These are phyloP conservation scores for Agapostemon virescens DNA, from an alignment of 2,888 invertebrate species.

Conservation along the genomic window DNA sequence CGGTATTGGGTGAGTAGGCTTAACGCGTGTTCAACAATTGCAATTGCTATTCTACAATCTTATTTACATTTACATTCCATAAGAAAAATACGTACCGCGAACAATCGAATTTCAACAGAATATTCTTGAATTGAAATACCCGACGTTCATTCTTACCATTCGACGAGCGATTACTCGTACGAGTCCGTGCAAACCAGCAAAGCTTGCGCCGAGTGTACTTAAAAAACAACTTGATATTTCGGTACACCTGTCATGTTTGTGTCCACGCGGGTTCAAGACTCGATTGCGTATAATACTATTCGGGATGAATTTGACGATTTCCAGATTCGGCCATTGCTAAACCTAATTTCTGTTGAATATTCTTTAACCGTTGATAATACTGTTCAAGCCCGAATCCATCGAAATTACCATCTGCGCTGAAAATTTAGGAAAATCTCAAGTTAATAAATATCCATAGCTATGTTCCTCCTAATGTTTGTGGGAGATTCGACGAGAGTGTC, in stretches of 20 bases:
- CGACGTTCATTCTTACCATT: slow-evolving; percentile 44
- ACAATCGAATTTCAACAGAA: slow-evolving; percentile 11
- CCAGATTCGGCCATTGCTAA: slow-evolving; percentile 66
- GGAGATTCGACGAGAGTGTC: no score
- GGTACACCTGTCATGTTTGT: slow-evolving; percentile 7
- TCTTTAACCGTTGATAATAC: slow-evolving; percentile 68
- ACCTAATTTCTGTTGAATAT: slow-evolving; percentile 70
- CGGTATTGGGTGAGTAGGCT: slow-evolving; percentile 27
- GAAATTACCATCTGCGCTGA: slow-evolving; percentile 53
- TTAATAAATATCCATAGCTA: neutral
- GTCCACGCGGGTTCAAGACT: slow-evolving; percentile 9
- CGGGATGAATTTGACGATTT: slow-evolving; percentile 53
- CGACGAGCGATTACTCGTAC: slow-evolving; percentile 6
- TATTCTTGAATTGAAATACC: slow-evolving; percentile 49
- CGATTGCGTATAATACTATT: slow-evolving; percentile 57
- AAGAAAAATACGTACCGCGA: slow-evolving; percentile 36
- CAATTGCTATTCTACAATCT: slow-evolving; percentile 31
- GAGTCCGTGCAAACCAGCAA: neutral
- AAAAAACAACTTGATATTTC: slow-evolving; percentile 39
- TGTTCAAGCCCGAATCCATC: slow-evolving; percentile 64
- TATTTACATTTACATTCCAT: slow-evolving; percentile 48
- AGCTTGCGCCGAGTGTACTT: slow-evolving; percentile 21
- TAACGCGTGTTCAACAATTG: slow-evolving; percentile 37
- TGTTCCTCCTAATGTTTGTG: no score
- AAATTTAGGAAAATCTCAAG: neutral